Evolutionary conservation across 2,888 invertebrate genomes (phyloP), one percentile per base, ranked within the genome.

Genomic region (Toxonevra muliebris): DNA sequence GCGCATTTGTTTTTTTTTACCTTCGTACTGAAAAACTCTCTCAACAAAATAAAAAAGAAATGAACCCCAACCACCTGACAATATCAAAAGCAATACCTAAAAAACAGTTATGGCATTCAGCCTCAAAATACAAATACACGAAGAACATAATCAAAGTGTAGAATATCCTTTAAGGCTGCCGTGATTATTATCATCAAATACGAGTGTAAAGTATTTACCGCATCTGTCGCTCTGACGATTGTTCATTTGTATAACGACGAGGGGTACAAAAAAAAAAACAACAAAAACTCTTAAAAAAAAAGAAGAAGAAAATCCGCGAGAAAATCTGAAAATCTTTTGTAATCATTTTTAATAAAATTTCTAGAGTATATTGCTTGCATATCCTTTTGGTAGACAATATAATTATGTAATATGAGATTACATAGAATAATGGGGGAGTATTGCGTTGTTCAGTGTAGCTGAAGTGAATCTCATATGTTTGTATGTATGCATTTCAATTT

Each of bases 61-160:
- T n/a, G 15, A 48, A 13, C 50, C n/a, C 52, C 64, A 72, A 65
- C 69, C 73, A 73, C 73, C 73, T 73, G 70, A 73, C 73, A 70
- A 48, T 40, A 70, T 71, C 63, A 63, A 63, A 66, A 52, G 61
- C 53, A 48, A 1, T 19, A 12, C 7, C 7, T n/a, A 17, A 12
- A 54, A 13, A 48, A 15, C 54, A 54, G 54, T 19, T n/a, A 54
- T 15, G 12, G 15, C 30, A 43, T 45, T 30, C 30, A 30, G 30
- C 30, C 3, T 30, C 7, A 30, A 30, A 30, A 2, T 30, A 30
- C 30, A 30, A 30, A 30, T 30, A 30, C 30, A 30, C 7, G 7
- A 30, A 2, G 30, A 30, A 7, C 7, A 7, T 7, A 30, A 30
- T 30, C 30, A 30, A 30, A 30, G 30, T 30, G 30, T 30, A 30